Evolutionary conservation across 2,888 invertebrate genomes (phyloP).

Genomic region (Cecidostiba fungosa): DNA sequence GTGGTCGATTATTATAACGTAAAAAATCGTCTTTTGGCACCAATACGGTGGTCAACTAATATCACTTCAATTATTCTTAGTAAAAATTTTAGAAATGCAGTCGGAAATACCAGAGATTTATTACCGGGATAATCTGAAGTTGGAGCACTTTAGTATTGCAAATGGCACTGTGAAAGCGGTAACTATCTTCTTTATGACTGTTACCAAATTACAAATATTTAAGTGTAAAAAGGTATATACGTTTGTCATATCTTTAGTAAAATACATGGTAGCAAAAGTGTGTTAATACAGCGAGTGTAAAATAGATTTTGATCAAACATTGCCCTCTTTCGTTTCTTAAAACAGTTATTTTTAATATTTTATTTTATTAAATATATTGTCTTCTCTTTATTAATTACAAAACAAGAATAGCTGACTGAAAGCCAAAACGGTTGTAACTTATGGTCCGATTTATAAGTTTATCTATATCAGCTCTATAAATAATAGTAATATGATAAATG

Average conservation of each 20-base stretch:
- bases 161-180: slow-evolving; percentile 61
- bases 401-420: neutral
- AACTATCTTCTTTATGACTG: slow-evolving; percentile 46
- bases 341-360: slow-evolving; percentile 10
- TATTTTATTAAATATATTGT: slow-evolving; percentile 15
- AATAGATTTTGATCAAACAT: slow-evolving; percentile 60
- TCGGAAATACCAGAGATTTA: slow-evolving; percentile 47
- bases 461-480: neutral
- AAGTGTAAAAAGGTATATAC: slow-evolving; percentile 61
- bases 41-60: slow-evolving; percentile 44
- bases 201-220: slow-evolving; percentile 57
- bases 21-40: slow-evolving; percentile 52
- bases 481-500: slow-evolving; percentile 62
- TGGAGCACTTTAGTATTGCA: slow-evolving; percentile 59
- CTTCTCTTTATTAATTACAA: slow-evolving; percentile 8
- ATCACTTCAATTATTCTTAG: slow-evolving; percentile 31
- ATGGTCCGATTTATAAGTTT: neutral
- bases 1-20: slow-evolving; percentile 25
- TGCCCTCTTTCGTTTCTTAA: slow-evolving; percentile 47
- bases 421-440: neutral
- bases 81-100: slow-evolving; percentile 41
- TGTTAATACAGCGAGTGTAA: slow-evolving; percentile 60
- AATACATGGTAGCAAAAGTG: slow-evolving; percentile 66
- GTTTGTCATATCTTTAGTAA: slow-evolving; percentile 61
- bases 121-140: slow-evolving; percentile 34